Base-by-base conservation (phyloP, 2,113 vertebrate species). In the Microtus richardsoni region DNA sequence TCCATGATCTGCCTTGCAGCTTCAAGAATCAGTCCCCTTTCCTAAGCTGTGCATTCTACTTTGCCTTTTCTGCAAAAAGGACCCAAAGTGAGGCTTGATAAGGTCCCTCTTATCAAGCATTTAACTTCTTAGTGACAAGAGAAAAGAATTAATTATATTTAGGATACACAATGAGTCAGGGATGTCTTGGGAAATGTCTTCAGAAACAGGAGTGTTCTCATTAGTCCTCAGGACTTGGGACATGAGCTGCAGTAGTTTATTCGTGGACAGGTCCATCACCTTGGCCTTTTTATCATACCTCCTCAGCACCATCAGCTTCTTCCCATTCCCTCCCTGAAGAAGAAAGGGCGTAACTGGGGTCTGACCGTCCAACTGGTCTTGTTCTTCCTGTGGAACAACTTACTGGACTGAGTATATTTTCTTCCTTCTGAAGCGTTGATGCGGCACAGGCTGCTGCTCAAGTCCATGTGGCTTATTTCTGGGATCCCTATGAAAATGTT, bases 181-280 rank as follows among this genome's bases (percentile, higher is more conserved):
- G 83, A 96, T 58, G 91, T 66, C 92, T 92, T 95, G 91, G 73
- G 85, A 96, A 91, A 87, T 93, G 83, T 89, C 75, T 97, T 95
- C 85, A 92, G 58, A 95, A 89, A 73, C 24, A 83, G 92, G 41
- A 95, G 64, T 49, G 24, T 92, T 97, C 85, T 92, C 73, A 39
- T 94, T 92, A 83, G 79, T 97, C 62, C 17, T 95, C 21, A 60
- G 80, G 66, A 90, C 68, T 70, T 44, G 77, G 77, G 88, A 30
- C 80, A 47, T 96, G 47, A 73, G 93, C 71, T 77, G 91, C 66
- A 68, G 77, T 12, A 77, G 58, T 39, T 91, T 82, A 47, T 95
- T 94, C 19, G 66, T 33, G 54, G 30, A 68, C 24, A 26, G 26
- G 79, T 71, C 77, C 13, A 28, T 91, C 64, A 52, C 0, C 36